Conservation (phyloP, 2,888 invertebrate genomes). For the Pristionchus maxplancki region DNA sequence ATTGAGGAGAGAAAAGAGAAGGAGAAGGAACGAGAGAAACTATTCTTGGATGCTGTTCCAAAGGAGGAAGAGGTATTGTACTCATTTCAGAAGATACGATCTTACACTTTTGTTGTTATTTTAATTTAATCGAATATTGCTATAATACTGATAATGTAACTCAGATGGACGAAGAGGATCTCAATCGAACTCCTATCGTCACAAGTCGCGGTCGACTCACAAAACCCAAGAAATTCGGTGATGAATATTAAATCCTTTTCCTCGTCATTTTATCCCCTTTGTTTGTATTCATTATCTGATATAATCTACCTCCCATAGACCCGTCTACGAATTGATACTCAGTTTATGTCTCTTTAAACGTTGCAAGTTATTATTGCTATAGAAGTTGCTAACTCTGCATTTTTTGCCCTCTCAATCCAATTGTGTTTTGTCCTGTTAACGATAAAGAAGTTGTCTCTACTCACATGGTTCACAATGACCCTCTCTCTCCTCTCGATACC, state of each 20-base stretch:
- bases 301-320: conserved; percentile 5
- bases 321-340: conserved; percentile 5
- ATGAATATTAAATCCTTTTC: not conserved
- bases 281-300: too few relatives aligned
- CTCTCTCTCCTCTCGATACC: conserved; percentile 20
- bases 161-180: conserved; percentile 14
- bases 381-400: not conserved
- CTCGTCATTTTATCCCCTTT: not conserved
- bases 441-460: conserved; percentile 12
- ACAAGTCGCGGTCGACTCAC: conserved; percentile 42
- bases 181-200: not conserved
- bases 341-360: not conserved
- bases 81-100: not conserved
- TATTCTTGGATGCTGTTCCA: not conserved
- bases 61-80: conserved; percentile 31
- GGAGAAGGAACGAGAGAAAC: not conserved
- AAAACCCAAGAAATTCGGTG: conserved; percentile 39
- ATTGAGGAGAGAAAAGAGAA: not conserved
- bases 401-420: not conserved
- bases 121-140: too few relatives aligned
- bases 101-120: too few relatives aligned
- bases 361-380: not conserved
- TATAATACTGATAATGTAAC: too few relatives aligned
- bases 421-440: not conserved
- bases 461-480: conserved; percentile 10